Evolutionary conservation across 2,797 vertebrate genomes (phyloP), one percentile per base, ranked within the genome.

Genomic region (Pangasius sanitwongsei): DNA sequence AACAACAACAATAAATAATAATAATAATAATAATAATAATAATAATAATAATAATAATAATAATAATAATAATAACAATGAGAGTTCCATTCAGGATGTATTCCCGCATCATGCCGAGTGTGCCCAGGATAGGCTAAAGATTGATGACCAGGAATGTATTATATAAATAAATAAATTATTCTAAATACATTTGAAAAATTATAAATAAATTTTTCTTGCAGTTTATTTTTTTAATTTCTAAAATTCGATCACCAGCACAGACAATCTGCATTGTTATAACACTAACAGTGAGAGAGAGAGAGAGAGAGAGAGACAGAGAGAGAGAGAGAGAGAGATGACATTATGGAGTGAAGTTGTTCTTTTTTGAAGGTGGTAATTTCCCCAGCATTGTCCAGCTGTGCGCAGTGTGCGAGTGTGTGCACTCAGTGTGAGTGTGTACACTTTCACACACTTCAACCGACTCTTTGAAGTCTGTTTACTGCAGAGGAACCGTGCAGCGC

Each of bases 381-480:
- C 85, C 37, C 89, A n/a, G 85, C 65, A 87, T 89, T 89, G 88
- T 93, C 92, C 83, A 89, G 50, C 77, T 85, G 86, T 69, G 89
- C 90, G 53, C 85, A 89, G 92, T 83, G 83, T 67, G 87, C 80
- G 83, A 91, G 86, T 89, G 89, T 89, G 89, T 88, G 83, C 59
- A 72, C 88, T 86, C 90, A 78, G 91, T 91, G 83, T 91, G 92
- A 87, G 59, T 91, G 91, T 89, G 86, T 91, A 90, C 89, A 87
- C 87, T 83, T 86, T 37, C 70, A 78, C 72, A 86, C 72, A 86
- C 85, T 86, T 77, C 55, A 86, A 78, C 87, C 55, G 75, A 77
- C 91, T 92, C 94, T 97, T 96, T 97, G 96, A 97, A 96, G 96
- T 95, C 91, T 96, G 94, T 96, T 96, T 95, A 95, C 94, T 77